Evolutionary conservation across 2,888 invertebrate species (phyloP).

Genomic region (Orgyia antiqua): DNA sequence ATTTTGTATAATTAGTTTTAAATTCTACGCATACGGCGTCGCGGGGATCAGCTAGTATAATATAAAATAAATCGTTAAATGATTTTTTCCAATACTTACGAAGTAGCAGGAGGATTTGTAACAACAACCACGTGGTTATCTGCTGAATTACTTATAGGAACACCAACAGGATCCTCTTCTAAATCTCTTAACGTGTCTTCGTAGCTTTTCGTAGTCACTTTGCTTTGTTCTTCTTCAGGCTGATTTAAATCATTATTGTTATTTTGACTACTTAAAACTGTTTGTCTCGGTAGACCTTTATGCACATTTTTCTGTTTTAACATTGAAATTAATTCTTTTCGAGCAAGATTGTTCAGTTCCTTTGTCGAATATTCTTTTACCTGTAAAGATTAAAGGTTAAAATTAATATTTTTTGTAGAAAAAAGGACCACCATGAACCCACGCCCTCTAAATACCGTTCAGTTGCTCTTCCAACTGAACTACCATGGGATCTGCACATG

Average conservation of each 20-base stretch:
- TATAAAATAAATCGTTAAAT: too few species aligned
- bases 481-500: too few species aligned
- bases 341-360: slow-evolving; percentile 57
- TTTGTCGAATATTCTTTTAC: slow-evolving; percentile 63
- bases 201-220: slow-evolving; percentile 38
- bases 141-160: slow-evolving; percentile 44
- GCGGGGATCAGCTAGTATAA: too few species aligned
- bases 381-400: slow-evolving; percentile 31
- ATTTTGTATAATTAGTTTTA: too few species aligned
- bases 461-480: too few species aligned
- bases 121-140: slow-evolving; percentile 56
- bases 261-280: too few species aligned
- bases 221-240: slow-evolving; percentile 17
- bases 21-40: too few species aligned
- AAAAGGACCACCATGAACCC: too few species aligned
- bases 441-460: too few species aligned
- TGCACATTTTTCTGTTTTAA: slow-evolving; percentile 41
- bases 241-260: slow-evolving; percentile 18
- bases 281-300: slow-evolving; percentile 36
- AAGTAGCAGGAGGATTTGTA: slow-evolving; percentile 36
- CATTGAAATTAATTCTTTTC: slow-evolving; percentile 44
- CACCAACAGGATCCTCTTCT: slow-evolving; percentile 63
- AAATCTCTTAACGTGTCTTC: slow-evolving; percentile 49
- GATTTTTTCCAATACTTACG: too few species aligned
- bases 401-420: too few species aligned